A percentile compares a stretch with the other conserved stretches of the same genome.
These are phyloP conservation scores for Solenodon paradoxus DNA, from an alignment of 2,113 vertebrate species.

Conservation along the genomic window DNA sequence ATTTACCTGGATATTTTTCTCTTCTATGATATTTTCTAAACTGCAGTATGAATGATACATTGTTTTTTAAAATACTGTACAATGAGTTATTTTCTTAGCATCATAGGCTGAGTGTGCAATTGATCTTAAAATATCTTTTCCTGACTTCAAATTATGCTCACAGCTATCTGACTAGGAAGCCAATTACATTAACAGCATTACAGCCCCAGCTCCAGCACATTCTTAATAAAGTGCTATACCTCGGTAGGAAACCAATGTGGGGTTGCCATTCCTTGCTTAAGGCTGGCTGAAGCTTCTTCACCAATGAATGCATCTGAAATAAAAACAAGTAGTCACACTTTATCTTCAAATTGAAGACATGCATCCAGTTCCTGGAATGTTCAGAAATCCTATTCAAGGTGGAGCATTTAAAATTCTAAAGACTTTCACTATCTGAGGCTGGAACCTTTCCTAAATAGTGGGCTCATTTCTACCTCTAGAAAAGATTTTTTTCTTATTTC, in stretches of 20 bases:
- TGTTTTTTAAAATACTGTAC: not conserved
- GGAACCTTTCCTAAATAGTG: not conserved
- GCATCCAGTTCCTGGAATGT: not conserved
- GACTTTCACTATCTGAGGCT: not conserved
- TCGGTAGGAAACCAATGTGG: not conserved
- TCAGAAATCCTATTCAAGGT: not conserved
- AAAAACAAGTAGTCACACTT: not conserved
- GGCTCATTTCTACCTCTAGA: not conserved
- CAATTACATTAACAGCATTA: not conserved
- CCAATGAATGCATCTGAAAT: not conserved
- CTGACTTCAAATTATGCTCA: constrained; percentile 35
- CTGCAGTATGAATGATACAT: not conserved
- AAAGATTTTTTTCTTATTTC: not conserved
- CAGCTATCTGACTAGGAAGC: not conserved
- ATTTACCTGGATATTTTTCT: not conserved
- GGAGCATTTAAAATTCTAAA: not conserved
- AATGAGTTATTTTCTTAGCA: constrained; percentile 7
- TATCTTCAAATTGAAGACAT: not conserved
- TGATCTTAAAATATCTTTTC: constrained; percentile 33
- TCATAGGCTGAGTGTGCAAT: not conserved
- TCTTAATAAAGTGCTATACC: not conserved
- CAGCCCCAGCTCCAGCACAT: not conserved
- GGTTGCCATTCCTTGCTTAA: not conserved
- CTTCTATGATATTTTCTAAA: constrained; percentile 12
- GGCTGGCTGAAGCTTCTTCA: not conserved